Base-by-base conservation (phyloP, 1,140 invertebrate genomes). In the Chironomus striatipennis region DNA sequence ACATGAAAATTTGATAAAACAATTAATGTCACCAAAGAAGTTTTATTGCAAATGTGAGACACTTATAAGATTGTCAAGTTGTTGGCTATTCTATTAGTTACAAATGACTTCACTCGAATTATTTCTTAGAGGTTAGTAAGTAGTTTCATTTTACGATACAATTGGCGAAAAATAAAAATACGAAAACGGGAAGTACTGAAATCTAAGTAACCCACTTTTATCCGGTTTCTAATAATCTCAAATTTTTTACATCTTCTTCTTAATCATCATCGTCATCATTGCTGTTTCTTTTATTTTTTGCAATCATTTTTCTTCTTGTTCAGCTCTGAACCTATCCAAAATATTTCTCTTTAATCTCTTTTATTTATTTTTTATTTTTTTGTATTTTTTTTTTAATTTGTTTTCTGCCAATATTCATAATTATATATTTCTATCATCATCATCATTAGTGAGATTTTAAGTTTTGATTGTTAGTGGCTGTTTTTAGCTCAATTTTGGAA, bases 181-280 rank as follows among this genome's bases (percentile, higher is more conserved):
- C 65, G 65, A 20, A 70, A 70, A 70, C n/a, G 65, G 65, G 65
- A 70, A 70, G 20, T 70, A 70, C n/a, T 70, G 65, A 70, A 70
- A 70, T 9, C 18, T n/a, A 5, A 57, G 47, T 70, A 70, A 70
- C 65, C 65, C 18, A 70, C 65, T 70, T 70, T 20, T 9, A 70
- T 10, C 65, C 65, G 17, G 65, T 70, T 18, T 70, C 65, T 70
- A 70, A 34, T 34, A 34, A 70, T 70, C 65, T 18, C n/a, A 21
- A 70, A 34, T 34, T 34, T 34, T 34, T 34, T 34, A 34, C 24
- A 34, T 34, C 24, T 34, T 34, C 24, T 34, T 34, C 24, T 34
- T 34, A 34, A 34, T 34, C 24, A 34, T 34, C 24, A 34, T 34
- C 24, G 24, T 34, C 24, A 34, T 34, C 24, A 34, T 34, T 5